Evolutionary conservation across 2,113 vertebrate genomes (phyloP), one percentile per base, ranked within the genome.

Genomic region (Prochilodus magdalenae): DNA sequence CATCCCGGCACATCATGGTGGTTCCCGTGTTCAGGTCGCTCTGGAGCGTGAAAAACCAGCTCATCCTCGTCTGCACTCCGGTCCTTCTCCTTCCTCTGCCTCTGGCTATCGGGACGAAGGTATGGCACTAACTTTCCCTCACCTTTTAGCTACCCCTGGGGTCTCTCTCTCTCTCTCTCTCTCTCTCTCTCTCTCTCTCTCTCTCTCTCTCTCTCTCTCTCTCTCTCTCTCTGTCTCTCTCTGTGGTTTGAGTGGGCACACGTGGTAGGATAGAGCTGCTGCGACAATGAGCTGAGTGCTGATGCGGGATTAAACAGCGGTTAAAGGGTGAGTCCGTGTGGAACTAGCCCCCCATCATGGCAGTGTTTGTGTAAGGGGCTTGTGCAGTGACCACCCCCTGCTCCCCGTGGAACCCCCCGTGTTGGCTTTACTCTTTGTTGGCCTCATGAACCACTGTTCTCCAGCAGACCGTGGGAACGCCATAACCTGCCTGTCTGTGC

Each of bases 41-140:
- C 60, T 94, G 93, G 92, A 87, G 72, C 53, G 60, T 85, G 81
- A 94, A 88, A 74, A 85, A 86, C n/a, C 44, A 86, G 77, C 15
- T 93, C 2, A 77, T 95, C 60, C 90, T 98, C 47, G 75, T 94
- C 79, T 74, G 90, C 89, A 93, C 92, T 14, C 96, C 96, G 18
- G 81, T 98, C 66, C 73, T 97, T 77, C 90, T 97, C 70, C 92
- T 96, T 80, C 94, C 95, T 79, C 92, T 97, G 89, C 95, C 96
- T 12, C 84, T 98, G 3, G 86, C 92, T 1, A 36, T 95, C 75
- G 77, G 93, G 79, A 95, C 94, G 79, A 88, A 81, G 96, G 97
- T 98, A 93, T 87, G 93, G 20, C 40, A 26, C 15, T 15, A 13
- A 51, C 40, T 66, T 75, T 73, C 65, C 36, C 29, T 27, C 16